Percentiles rank a stretch among this genome's conserved stretches.
Evolutionary conservation across 2,113 vertebrate species (phyloP).

Genomic region (Xyliphius kryptos): DNA sequence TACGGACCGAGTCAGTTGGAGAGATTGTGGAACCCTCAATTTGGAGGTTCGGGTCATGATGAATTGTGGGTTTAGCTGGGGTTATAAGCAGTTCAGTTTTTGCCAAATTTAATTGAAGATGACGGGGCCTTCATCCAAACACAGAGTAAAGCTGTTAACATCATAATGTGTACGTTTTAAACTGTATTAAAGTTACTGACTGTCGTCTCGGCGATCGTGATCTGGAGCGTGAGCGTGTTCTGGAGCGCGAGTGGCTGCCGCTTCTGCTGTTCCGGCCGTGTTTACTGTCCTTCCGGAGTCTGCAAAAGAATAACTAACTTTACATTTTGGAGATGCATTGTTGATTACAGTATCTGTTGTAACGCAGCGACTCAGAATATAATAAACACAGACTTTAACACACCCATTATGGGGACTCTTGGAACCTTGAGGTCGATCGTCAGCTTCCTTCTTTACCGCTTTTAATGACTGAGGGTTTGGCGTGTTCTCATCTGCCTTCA

Average conservation of each 20-base stretch:
- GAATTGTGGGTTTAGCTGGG: too few relatives aligned
- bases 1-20: too few relatives aligned
- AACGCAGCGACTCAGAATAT: background rate
- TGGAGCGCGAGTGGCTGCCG: slow-evolving; percentile 75
- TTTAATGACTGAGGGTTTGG: slow-evolving; percentile 76
- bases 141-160: too few relatives aligned
- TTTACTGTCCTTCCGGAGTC: slow-evolving; percentile 89
- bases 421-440: slow-evolving; percentile 76
- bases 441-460: slow-evolving; percentile 82
- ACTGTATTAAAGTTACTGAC: slow-evolving; percentile 63
- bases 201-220: slow-evolving; percentile 85
- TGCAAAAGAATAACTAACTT: slow-evolving; percentile 33
- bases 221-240: slow-evolving; percentile 82
- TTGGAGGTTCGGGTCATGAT: too few relatives aligned
- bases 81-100: too few relatives aligned
- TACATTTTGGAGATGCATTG: background rate
- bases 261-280: slow-evolving; percentile 86
- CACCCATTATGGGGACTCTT: slow-evolving; percentile 97
- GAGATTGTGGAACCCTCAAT: too few relatives aligned
- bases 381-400: slow-evolving; percentile 24
- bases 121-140: too few relatives aligned
- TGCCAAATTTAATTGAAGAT: too few relatives aligned
- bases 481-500: slow-evolving; percentile 84
- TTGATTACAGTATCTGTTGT: background rate
- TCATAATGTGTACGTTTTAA: too few relatives aligned